Base-by-base conservation (phyloP, 2,113 vertebrate species). In the Tupaia chinensis region DNA sequence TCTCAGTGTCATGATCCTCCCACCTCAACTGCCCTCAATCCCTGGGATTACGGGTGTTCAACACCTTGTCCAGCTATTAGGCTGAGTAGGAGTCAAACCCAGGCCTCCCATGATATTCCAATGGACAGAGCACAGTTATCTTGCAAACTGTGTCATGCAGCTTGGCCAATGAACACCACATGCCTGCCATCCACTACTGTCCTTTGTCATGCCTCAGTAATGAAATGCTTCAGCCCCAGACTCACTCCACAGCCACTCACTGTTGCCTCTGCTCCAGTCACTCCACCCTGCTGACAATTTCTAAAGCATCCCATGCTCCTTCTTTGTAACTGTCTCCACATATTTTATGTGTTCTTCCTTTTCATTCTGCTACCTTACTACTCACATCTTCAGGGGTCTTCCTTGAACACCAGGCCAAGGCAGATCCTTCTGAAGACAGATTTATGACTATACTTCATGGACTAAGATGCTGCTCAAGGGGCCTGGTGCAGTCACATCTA, bases 231-330 rank as follows among this genome's bases (percentile, higher is more conserved):
- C 10, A 16, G 20, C 3, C 23, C 22, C 17, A 11, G 23, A 17
- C 9, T 19, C 9, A 17, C 3, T 0, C 15, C 0, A 22, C 6
- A 9, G 3, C 9, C 7, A 17, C 10, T 22, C 7, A 17, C 10
- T 22, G 20, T 7, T 29, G 63, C 66, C 22, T 69, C 22, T 7
- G 9, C 29, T 2, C 1, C 0, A 12, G 29, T 22, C 9, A 25
- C 12, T 0, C 4, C 16, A 17, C 3, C 9, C 12, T n/a, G 3
- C 2, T 4, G 73, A 65, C 20, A 11, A 0, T 8, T 27, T 29
- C 34, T 17, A 56, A 34, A 0, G 44, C 13, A 4, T 0, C 1
- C 20, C 6, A 11, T 19, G 4, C 22, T 22, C 10, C 13, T 16
- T 4, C 11, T 68, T 65, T 14, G n/a, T n/a, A 65, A 2, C 27